phyloP scores from a whole-genome alignment of 1,140 invertebrate genomes.

The Argopecten irradians region DNA sequence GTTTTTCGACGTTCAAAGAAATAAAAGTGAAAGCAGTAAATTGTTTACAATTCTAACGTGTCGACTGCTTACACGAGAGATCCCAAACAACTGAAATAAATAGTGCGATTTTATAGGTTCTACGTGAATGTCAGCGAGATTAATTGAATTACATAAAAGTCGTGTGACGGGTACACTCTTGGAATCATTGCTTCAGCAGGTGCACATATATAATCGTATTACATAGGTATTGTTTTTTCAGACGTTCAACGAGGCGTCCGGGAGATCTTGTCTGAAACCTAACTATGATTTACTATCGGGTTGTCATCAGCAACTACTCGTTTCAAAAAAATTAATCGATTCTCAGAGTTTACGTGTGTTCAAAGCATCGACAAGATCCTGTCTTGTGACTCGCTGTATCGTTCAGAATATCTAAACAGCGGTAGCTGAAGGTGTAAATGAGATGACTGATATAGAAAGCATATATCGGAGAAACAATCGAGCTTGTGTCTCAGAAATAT shows the following conservation, averaged over 20 bases:
- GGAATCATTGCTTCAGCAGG: background rate
- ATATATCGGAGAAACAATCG: background rate
- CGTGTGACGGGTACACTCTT: background rate
- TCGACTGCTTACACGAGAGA: background rate
- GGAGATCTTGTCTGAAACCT: background rate
- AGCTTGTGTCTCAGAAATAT: background rate
- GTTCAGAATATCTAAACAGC: background rate
- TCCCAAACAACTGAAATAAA: background rate
- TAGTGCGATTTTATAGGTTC: conserved; percentile 1
- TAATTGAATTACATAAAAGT: background rate
- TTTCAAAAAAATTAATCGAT: background rate
- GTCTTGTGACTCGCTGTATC: background rate
- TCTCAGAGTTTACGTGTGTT: background rate
- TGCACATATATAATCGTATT: background rate
- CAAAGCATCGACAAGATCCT: background rate
- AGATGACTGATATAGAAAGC: background rate
- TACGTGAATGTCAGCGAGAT: background rate
- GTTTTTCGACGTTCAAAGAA: background rate
- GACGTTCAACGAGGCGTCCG: background rate
- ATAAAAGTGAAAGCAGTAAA: background rate
- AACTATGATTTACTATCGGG: background rate
- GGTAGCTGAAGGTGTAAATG: background rate
- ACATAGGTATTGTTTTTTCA: background rate
- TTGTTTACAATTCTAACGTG: conserved; percentile 10
- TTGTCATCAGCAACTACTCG: conserved; percentile 11